Evolutionary conservation across 2,888 invertebrate genomes (phyloP), one percentile per base, ranked within the genome.

Genomic region (Chaetogeoica ovagalla): DNA sequence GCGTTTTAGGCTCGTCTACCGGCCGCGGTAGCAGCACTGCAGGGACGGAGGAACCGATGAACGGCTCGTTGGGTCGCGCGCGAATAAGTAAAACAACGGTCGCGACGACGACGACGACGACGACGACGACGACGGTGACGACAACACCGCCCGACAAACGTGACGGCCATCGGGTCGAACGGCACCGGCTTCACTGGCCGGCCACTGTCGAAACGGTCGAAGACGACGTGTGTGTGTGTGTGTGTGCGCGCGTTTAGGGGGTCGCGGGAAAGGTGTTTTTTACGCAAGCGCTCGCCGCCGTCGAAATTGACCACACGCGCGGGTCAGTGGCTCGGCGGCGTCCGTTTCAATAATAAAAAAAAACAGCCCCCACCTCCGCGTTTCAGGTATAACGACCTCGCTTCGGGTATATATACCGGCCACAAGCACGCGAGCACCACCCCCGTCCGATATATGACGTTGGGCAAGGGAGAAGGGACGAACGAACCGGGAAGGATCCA

Each of bases 141-240:
- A 79, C 81, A 81, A 75, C 79, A 82, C 48, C 48, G 70, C 77
- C 69, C 76, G 79, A 81, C 83, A 82, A 82, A 82, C 82, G 81
- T 82, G 73, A 82, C 81, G 74, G 82, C 83, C 84, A 82, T 83
- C 82, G 83, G 82, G 83, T 82, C 82, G 82, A 76, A 66, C 76
- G 82, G 86, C 77, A 85, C 84, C 85, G 85, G 85, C 85, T 85
- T 85, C 84, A 85, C 84, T 86, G 87, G 43, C 39, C 7, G 74
- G n/a, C 17, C 73, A 88, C 88, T 88, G 87, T 84, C 84, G 17
- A 23, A 4, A 30, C 30, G 30, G 30, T 30, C 30, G 30, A n/a
- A n/a, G n/a, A 30, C 30, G 30, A 4, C 7, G 43, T 7, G 43
- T 9, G 43, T 55, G 21, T 7, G 52, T 48, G 62, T 19, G 72